Conservation (phyloP, 2,888 invertebrate species). For the Philonicus albiceps region DNA sequence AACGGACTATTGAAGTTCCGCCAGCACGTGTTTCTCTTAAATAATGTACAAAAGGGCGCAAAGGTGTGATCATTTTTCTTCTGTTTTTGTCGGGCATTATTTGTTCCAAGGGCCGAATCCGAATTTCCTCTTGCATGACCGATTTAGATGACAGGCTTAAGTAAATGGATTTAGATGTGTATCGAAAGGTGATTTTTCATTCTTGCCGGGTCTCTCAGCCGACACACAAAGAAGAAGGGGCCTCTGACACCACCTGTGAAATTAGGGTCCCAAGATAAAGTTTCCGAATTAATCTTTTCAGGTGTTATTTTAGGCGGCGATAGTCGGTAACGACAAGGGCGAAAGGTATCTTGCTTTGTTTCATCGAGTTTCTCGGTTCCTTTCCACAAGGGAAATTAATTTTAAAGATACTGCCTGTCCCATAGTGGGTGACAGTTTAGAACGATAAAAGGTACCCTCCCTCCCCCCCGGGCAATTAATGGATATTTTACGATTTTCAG, state of each 20-base stretch:
- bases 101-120: constrained; percentile 25
- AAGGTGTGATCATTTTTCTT: constrained; percentile 39
- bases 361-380: background rate
- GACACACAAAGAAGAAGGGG: background rate
- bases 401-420: background rate
- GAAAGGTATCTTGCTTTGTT: background rate
- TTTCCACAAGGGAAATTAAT: background rate
- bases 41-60: constrained; percentile 33
- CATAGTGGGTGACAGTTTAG: background rate
- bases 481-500: background rate
- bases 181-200: constrained; percentile 40
- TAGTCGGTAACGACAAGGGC: background rate
- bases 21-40: constrained; percentile 34
- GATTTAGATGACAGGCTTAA: constrained; percentile 42
- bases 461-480: background rate
- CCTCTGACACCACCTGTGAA: background rate
- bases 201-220: background rate
- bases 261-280: constrained; percentile 21
- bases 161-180: constrained; percentile 42
- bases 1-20: background rate
- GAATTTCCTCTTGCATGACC: constrained; percentile 40
- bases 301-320: background rate
- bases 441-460: background rate
- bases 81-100: constrained; percentile 18
- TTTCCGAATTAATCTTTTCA: constrained; percentile 19